Conservation (phyloP, 2,113 vertebrate genomes). For the Oncorhynchus nerka region DNA sequence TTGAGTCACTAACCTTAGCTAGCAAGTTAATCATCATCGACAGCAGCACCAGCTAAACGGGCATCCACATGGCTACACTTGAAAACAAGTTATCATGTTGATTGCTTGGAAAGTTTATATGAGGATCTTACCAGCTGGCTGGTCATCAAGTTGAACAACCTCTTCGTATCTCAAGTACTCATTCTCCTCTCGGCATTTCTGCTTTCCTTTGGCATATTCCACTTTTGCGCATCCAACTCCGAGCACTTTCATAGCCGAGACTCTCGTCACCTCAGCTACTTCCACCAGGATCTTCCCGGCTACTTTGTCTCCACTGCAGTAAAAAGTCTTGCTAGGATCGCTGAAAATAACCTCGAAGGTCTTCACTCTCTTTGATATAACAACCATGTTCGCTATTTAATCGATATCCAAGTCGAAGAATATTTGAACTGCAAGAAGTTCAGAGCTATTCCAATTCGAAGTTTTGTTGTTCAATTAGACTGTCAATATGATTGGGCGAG, state of each 20-base stretch:
- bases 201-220: conserved; percentile 84
- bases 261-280: conserved; percentile 79
- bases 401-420: neutral
- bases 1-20: neutral
- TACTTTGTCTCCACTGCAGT: conserved; percentile 86
- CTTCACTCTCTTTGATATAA: conserved; percentile 84
- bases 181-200: conserved; percentile 82
- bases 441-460: neutral
- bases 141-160: conserved; percentile 76
- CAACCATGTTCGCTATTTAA: conserved; percentile 64
- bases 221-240: conserved; percentile 86
- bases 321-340: conserved; percentile 80
- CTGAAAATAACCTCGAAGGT: conserved; percentile 76
- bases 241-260: conserved; percentile 76
- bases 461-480: conserved; percentile 7
- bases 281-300: conserved; percentile 80
- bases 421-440: too few species aligned
- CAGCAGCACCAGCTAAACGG: neutral
- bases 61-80: neutral
- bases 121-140: conserved; percentile 73
- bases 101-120: too few species aligned
- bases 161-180: conserved; percentile 85
- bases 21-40: neutral
- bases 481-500: neutral
- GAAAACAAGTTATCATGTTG: neutral